These are phyloP conservation scores for Drosophila insularis DNA, from an alignment of 1,140 invertebrate genomes.

Conservation along the genomic window DNA sequence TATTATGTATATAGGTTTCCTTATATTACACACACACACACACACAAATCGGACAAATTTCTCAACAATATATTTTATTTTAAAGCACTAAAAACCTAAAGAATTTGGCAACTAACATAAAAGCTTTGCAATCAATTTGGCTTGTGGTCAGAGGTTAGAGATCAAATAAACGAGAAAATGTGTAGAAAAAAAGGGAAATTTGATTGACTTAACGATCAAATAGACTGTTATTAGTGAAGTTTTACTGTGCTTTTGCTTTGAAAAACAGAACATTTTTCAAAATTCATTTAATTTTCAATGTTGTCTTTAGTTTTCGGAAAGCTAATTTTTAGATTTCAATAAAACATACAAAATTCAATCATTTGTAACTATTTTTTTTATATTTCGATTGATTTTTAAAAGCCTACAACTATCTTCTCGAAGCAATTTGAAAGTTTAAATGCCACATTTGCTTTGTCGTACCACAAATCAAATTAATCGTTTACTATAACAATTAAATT, in stretches of 20 bases:
- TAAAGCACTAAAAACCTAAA: conserved; percentile 56
- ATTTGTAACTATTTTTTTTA: too few relatives aligned
- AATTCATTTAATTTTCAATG: too few relatives aligned
- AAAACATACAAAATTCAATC: too few relatives aligned
- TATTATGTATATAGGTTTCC: conserved; percentile 42
- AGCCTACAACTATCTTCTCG: too few relatives aligned
- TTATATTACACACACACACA: conserved; percentile 48
- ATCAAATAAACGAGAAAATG: neutral
- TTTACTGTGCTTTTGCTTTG: too few relatives aligned
- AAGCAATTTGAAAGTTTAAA: neutral
- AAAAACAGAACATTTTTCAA: too few relatives aligned
- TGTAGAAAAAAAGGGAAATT: neutral
- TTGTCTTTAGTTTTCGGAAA: too few relatives aligned
- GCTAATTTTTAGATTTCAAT: too few relatives aligned
- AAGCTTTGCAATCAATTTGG: conserved; percentile 1
- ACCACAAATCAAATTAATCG: neutral
- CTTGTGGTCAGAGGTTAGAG: neutral
- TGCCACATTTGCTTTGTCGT: neutral
- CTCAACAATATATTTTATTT: conserved; percentile 42
- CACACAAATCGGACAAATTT: conserved; percentile 43
- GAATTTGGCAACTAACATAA: conserved; percentile 17
- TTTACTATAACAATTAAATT: conserved; percentile 5
- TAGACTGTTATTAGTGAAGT: too few relatives aligned
- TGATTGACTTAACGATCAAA: neutral
- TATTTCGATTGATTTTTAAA: too few relatives aligned